Conservation (phyloP, 2,888 invertebrate genomes). For the Coleophora deauratella region DNA sequence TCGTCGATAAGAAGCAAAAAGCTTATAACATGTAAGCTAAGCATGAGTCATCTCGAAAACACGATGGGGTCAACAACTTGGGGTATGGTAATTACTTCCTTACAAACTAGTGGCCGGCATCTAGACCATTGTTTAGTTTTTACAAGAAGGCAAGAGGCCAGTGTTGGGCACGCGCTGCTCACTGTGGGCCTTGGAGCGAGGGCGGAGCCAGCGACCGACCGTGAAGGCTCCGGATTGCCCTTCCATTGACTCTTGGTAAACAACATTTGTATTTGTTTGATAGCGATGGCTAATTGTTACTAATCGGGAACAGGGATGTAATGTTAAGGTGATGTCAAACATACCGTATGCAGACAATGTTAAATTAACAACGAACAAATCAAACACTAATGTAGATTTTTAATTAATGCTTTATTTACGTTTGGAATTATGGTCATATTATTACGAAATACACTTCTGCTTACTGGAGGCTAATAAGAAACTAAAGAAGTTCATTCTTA, state of each 20-base stretch:
- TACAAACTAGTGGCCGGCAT: constrained; percentile 22
- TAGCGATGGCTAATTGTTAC: neutral
- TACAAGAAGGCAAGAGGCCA: constrained; percentile 33
- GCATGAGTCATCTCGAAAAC: constrained; percentile 25
- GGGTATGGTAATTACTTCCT: constrained; percentile 43
- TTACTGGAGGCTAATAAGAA: too few species aligned
- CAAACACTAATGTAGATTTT: neutral
- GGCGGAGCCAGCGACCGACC: constrained; percentile 38
- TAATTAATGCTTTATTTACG: too few species aligned
- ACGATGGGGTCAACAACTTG: constrained; percentile 39
- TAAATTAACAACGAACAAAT: neutral
- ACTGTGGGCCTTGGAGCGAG: constrained; percentile 34
- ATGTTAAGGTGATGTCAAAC: neutral
- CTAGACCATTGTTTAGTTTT: constrained; percentile 31
- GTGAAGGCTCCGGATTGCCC: constrained; percentile 42
- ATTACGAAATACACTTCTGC: too few species aligned
- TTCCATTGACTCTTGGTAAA: constrained; percentile 17
- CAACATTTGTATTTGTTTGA: too few species aligned
- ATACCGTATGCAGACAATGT: neutral
- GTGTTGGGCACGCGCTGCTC: constrained; percentile 1
- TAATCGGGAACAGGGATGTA: neutral
- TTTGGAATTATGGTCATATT: too few species aligned
- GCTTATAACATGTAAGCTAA: neutral
- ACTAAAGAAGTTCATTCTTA: too few species aligned
- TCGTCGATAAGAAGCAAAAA: too few species aligned